phyloP scores from a whole-genome alignment of 2,888 invertebrate species.

The Adelognathus sp. region DNA sequence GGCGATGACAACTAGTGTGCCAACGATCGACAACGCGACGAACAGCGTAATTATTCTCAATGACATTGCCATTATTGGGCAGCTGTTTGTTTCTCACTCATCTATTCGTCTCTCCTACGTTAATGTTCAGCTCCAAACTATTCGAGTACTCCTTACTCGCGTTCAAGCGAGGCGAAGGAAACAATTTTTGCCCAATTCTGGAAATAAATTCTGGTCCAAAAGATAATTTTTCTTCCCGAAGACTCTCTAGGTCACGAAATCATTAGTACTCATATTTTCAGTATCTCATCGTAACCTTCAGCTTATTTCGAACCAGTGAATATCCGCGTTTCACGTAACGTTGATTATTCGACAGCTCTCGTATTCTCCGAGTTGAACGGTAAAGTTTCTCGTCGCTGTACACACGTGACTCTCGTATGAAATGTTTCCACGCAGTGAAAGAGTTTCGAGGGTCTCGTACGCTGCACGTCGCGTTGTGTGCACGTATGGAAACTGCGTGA shows the following conservation, averaged over 20 bases:
- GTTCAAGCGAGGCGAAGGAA: not conserved
- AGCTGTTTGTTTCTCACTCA: slow-evolving; percentile 28
- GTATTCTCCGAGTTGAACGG: too few relatives aligned
- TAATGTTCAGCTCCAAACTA: not conserved
- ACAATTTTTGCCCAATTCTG: not conserved
- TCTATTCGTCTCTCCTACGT: slow-evolving; percentile 33
- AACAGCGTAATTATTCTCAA: slow-evolving; percentile 47
- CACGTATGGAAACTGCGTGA: not conserved
- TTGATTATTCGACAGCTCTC: not conserved
- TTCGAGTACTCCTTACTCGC: not conserved
- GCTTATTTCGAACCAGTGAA: not conserved
- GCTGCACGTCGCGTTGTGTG: not conserved
- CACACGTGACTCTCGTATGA: not conserved
- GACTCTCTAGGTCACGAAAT: not conserved
- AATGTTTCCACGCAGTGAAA: not conserved
- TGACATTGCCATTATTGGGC: slow-evolving; percentile 40
- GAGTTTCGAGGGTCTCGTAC: not conserved
- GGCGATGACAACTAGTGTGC: slow-evolving; percentile 55
- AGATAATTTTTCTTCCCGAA: not conserved
- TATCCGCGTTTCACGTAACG: too few relatives aligned
- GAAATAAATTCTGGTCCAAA: not conserved
- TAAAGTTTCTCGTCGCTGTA: not conserved
- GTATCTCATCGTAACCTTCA: not conserved
- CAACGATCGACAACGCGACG: slow-evolving; percentile 49
- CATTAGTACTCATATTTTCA: not conserved